These are phyloP conservation scores for Junco hyemalis DNA, from an alignment of 2,113 vertebrate species.

Conservation along the genomic window DNA sequence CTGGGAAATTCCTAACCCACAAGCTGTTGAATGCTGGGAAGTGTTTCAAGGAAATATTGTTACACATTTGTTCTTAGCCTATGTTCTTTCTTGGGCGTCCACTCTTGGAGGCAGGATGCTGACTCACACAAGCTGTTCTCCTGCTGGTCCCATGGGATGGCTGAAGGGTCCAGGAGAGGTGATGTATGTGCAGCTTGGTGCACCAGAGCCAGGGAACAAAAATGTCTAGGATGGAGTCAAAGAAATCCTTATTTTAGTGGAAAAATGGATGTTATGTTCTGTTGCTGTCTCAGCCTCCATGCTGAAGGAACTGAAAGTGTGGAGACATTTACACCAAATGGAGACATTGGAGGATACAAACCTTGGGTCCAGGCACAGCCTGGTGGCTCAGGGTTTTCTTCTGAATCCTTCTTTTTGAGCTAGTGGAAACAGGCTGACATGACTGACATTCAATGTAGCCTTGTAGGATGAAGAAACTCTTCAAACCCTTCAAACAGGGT, in stretches of 20 bases:
- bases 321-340: background rate
- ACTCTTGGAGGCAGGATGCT: conserved; percentile 51
- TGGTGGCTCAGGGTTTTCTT: background rate
- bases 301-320: background rate
- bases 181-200: background rate
- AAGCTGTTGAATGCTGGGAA: conserved; percentile 37
- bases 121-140: conserved; percentile 46
- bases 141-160: background rate
- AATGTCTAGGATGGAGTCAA: background rate
- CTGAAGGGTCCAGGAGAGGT: background rate
- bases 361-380: background rate
- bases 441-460: background rate
- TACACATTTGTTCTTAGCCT: background rate
- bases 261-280: background rate
- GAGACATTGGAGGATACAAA: background rate
- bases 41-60: conserved; percentile 20
- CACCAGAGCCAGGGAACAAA: background rate
- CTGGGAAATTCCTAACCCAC: conserved; percentile 3
- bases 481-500: background rate
- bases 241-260: background rate
- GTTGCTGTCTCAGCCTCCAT: background rate
- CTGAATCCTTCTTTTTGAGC: background rate
- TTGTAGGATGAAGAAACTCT: background rate
- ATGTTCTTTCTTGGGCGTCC: conserved; percentile 31
- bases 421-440: background rate